Evolutionary conservation across 2,113 vertebrate species (phyloP), one percentile per base, ranked within the genome.

Genomic region (Xiphias gladius): DNA sequence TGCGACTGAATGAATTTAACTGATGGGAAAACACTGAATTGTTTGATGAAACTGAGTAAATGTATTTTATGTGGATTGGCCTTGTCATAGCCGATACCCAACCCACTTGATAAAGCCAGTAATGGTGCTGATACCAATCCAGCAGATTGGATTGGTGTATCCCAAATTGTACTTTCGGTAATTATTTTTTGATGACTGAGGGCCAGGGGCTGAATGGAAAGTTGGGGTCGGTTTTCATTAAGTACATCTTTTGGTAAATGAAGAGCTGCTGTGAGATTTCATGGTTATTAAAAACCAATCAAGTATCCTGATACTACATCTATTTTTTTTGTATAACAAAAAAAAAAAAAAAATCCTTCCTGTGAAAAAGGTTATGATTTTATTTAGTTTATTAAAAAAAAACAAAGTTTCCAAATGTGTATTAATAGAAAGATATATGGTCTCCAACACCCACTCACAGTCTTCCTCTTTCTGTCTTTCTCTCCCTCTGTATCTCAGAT

Each of bases 401-500:
- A 39, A 52, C 3, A 70, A 73, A 76, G 26, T 85, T 73, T 80
- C 41, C 32, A 71, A 68, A 87, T 71, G 59, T 84, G 69, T 91
- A 84, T 90, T 77, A 87, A 87, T 91, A 92, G 76, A 88, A 78
- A 79, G 73, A 80, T 84, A 46, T 75, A 82, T 88, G 79, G 69
- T 73, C 91, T 90, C 87, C 67, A 80, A 83, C 93, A 89, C 93
- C 93, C 90, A 92, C 93, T 92, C 91, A 69, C 79, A 91, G 83
- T 91, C 91, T 88, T 89, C 85, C 90, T 93, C 80, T 91, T 62
- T 84, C 92, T 80, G 50, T 91, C 79, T 89, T 89, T 79, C 80
- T 92, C 84, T 92, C 74, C 88, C 89, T 89, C 87, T 89, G 91
- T 90, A 89, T 92, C 90, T 91, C 91, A 84, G 89, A 90, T 93